Conservation (phyloP, 2,113 vertebrate genomes). For the Passer montanus region DNA sequence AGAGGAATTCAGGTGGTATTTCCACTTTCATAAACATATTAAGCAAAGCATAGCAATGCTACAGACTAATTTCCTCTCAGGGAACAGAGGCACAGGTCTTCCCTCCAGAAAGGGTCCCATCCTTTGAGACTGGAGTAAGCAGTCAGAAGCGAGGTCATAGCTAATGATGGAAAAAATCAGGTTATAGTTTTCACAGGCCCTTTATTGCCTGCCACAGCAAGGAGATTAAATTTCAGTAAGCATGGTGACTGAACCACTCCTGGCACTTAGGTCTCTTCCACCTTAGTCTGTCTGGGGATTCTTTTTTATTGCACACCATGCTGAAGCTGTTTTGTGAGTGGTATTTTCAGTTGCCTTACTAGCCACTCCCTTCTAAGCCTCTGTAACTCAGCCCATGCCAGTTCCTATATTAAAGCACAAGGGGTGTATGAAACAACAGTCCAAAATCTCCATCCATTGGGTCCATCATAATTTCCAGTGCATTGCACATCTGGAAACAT, state of each 20-base stretch:
- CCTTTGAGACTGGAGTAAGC: background rate
- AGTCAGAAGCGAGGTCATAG: background rate
- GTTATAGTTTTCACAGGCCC: slow-evolving; percentile 33
- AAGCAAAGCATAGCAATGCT: background rate
- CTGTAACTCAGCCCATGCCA: background rate
- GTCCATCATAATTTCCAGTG: background rate
- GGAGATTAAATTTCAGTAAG: slow-evolving; percentile 24
- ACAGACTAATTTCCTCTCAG: background rate
- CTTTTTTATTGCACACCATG: background rate
- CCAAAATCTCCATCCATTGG: background rate
- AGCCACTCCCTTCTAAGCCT: background rate
- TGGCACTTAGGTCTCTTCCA: background rate
- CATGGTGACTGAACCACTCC: background rate
- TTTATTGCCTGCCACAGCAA: background rate
- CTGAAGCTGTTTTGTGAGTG: background rate
- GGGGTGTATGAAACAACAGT: background rate
- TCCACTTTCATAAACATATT: background rate
- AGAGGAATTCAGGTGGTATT: slow-evolving; percentile 11
- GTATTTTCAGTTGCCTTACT: background rate
- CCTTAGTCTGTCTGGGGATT: background rate
- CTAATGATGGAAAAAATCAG: slow-evolving; percentile 50
- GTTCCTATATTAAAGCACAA: background rate
- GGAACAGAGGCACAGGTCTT: background rate
- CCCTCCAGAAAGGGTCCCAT: slow-evolving; percentile 1
- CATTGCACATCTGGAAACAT: background rate